Evolutionary conservation across 2,888 invertebrate species (phyloP).

Genomic region (Oegoconia quadripuncta): DNA sequence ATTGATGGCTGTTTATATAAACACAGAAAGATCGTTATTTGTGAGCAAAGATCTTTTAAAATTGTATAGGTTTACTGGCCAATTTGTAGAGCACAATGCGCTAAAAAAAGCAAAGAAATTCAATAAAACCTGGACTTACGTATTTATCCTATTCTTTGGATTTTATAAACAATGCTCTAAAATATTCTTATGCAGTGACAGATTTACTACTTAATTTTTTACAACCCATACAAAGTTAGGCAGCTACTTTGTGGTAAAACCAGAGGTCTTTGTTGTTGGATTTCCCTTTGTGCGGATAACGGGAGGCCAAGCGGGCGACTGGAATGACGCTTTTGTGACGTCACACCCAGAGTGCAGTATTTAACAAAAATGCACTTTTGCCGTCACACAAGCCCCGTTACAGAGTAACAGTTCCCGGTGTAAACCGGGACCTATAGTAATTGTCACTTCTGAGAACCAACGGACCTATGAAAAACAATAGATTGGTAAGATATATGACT

Average conservation of each 20-base stretch:
- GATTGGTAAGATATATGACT: conserved; percentile 58
- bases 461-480: conserved; percentile 57
- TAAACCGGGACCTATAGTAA: conserved; percentile 69
- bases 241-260: conserved; percentile 67
- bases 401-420: conserved; percentile 68
- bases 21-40: too few species aligned
- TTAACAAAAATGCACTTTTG: conserved; percentile 69
- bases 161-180: neutral
- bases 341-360: conserved; percentile 50
- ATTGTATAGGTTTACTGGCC: too few species aligned
- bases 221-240: conserved; percentile 44
- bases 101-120: too few species aligned
- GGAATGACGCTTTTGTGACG: conserved; percentile 61
- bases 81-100: too few species aligned
- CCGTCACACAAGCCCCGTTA: conserved; percentile 56
- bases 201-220: conserved; percentile 9
- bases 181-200: conserved; percentile 1
- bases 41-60: too few species aligned
- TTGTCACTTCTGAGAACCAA: conserved; percentile 58
- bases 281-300: conserved; percentile 59
- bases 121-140: too few species aligned
- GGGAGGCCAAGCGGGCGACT: conserved; percentile 40
- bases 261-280: conserved; percentile 53
- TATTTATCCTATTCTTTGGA: neutral
- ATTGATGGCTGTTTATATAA: too few species aligned